A percentile compares a stretch with the other conserved stretches of the same genome.
Conservation (phyloP, 2,113 vertebrate species). For the Alexandromys fortis region DNA sequence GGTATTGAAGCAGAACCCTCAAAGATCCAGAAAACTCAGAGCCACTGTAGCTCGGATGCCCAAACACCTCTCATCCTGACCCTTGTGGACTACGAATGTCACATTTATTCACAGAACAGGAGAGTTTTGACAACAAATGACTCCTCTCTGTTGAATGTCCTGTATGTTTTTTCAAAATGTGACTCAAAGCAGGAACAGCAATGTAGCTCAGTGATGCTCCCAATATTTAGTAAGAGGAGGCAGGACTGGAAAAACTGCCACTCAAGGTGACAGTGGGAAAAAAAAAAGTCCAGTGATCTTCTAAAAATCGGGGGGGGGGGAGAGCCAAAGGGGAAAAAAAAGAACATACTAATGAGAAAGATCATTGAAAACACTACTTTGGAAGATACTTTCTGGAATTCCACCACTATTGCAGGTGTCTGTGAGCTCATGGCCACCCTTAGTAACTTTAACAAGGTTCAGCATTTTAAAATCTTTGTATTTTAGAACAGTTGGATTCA, state of each 20-base stretch:
- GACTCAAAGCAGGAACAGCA: not conserved
- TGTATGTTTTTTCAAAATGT: not conserved
- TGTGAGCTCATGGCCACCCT: not conserved
- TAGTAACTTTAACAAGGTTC: conserved; percentile 40
- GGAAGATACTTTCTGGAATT: not conserved
- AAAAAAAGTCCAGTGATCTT: not conserved
- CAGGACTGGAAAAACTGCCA: not conserved
- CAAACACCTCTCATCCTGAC: accelerated
- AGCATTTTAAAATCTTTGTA: not conserved
- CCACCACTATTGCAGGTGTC: not conserved
- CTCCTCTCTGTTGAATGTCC: not conserved
- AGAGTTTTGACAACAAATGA: not conserved
- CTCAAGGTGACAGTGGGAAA: not conserved
- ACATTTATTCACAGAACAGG: not conserved
- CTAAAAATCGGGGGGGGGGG: not conserved
- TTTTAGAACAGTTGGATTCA: not conserved
- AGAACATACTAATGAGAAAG: not conserved
- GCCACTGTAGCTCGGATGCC: not conserved
- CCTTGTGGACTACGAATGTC: not conserved
- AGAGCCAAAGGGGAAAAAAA: conserved; percentile 1
- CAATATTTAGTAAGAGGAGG: conserved; percentile 10
- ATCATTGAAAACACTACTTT: not conserved
- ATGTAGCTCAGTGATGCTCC: not conserved
- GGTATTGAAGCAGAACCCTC: not conserved
- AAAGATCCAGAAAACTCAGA: not conserved